These are phyloP conservation scores for Scomber japonicus DNA, from an alignment of 2,113 vertebrate genomes.

Conservation along the genomic window DNA sequence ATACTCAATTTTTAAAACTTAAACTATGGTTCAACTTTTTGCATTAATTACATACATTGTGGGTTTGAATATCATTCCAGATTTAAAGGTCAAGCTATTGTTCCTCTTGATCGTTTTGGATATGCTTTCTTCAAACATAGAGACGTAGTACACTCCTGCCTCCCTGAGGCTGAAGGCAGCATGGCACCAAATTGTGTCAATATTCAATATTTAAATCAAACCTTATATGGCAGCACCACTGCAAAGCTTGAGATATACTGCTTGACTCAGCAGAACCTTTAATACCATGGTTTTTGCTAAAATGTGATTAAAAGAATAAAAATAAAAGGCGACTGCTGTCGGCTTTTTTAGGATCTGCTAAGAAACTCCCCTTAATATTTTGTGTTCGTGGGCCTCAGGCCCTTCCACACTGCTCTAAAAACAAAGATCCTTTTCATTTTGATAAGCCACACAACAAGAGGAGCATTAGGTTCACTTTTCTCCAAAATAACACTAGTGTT, in stretches of 20 bases:
- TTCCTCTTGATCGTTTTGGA: background rate
- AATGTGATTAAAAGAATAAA: too few relatives aligned
- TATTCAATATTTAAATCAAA: background rate
- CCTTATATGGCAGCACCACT: background rate
- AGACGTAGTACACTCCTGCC: slow-evolving; percentile 13
- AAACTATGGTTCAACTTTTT: background rate
- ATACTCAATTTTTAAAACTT: too few relatives aligned
- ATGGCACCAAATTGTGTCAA: background rate
- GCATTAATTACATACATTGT: too few relatives aligned
- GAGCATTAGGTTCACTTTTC: background rate
- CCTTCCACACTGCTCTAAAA: background rate
- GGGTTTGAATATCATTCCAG: background rate
- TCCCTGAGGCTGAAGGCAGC: slow-evolving; percentile 20
- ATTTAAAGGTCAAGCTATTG: background rate
- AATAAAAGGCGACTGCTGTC: background rate
- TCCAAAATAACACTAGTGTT: background rate
- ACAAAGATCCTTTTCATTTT: slow-evolving; percentile 35
- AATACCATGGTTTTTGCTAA: background rate
- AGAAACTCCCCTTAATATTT: slow-evolving; percentile 1
- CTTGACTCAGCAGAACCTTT: background rate
- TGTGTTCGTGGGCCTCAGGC: background rate
- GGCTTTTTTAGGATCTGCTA: slow-evolving; percentile 4
- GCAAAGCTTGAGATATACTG: background rate
- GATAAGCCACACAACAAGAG: background rate
- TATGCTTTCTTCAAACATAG: background rate